These are phyloP conservation scores for Trichopria drosophilae DNA, from an alignment of 2,888 invertebrate species.

Conservation along the genomic window DNA sequence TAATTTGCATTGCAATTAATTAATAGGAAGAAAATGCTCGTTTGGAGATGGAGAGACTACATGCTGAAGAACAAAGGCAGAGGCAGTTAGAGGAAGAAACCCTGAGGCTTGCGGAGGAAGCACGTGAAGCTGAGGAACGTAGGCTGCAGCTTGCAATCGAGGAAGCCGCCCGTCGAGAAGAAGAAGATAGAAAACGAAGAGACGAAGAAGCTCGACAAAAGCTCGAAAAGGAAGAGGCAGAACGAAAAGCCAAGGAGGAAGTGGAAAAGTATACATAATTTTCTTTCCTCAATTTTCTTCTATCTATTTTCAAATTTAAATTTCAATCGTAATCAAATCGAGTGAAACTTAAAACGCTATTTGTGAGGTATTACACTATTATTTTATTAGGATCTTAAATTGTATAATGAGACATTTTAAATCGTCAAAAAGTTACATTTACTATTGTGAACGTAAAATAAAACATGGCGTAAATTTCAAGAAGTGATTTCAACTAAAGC, in stretches of 20 bases:
- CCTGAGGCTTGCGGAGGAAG: conserved; percentile 75
- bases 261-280: conserved; percentile 67
- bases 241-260: conserved; percentile 79
- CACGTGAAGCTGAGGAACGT: conserved; percentile 81
- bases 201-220: conserved; percentile 68
- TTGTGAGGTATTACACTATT: no score
- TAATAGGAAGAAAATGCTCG: conserved; percentile 70
- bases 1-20: conserved; percentile 3
- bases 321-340: no score
- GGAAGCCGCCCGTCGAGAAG: conserved; percentile 76
- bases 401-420: no score
- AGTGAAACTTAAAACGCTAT: no score
- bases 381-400: no score
- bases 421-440: no score
- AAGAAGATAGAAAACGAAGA: conserved; percentile 74
- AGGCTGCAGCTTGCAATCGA: conserved; percentile 72
- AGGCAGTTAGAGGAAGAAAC: conserved; percentile 80
- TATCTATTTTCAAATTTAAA: no score
- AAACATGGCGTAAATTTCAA: no score
- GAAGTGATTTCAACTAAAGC: no score
- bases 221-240: conserved; percentile 74
- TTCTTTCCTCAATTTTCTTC: conserved; percentile 20
- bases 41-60: conserved; percentile 71
- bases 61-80: conserved; percentile 82
- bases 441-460: no score